Percentiles rank a stretch among this genome's conserved stretches.
These are phyloP conservation scores for Tinamus major DNA, from an alignment of 2,797 vertebrate species.

Conservation along the genomic window DNA sequence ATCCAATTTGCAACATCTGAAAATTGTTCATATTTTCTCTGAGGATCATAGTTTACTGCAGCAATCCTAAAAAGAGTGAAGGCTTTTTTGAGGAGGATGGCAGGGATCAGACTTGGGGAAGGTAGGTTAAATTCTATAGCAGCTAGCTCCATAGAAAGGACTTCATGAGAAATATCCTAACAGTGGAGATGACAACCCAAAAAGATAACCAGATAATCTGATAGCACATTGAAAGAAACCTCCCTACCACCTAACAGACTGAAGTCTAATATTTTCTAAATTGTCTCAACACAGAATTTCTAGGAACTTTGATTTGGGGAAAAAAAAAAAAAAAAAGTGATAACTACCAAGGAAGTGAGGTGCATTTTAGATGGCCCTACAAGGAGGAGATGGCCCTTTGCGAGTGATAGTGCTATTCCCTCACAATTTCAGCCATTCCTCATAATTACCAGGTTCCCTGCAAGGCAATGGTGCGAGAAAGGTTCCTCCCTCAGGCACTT, in stretches of 20 bases:
- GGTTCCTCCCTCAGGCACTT: neutral
- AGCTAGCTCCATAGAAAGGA: neutral
- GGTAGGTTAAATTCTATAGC: neutral
- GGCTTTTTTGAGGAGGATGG: neutral
- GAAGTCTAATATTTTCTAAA: neutral
- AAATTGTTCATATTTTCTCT: constrained; percentile 39
- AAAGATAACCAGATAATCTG: neutral
- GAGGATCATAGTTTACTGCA: neutral
- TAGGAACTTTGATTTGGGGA: neutral
- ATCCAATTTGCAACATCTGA: constrained; percentile 17
- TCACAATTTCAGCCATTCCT: neutral
- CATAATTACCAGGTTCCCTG: neutral
- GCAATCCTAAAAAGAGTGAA: neutral
- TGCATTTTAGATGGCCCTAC: neutral
- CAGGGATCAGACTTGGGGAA: neutral
- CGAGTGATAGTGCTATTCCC: neutral
- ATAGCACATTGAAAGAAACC: neutral
- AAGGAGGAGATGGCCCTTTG: neutral
- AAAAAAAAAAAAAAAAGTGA: no score
- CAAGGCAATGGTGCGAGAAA: neutral
- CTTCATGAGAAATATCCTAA: neutral
- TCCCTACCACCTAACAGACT: neutral
- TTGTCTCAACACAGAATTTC: neutral
- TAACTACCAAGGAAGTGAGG: neutral
- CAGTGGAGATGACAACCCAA: neutral